Conservation (phyloP, 2,888 invertebrate species). For the Gari tellinella region DNA sequence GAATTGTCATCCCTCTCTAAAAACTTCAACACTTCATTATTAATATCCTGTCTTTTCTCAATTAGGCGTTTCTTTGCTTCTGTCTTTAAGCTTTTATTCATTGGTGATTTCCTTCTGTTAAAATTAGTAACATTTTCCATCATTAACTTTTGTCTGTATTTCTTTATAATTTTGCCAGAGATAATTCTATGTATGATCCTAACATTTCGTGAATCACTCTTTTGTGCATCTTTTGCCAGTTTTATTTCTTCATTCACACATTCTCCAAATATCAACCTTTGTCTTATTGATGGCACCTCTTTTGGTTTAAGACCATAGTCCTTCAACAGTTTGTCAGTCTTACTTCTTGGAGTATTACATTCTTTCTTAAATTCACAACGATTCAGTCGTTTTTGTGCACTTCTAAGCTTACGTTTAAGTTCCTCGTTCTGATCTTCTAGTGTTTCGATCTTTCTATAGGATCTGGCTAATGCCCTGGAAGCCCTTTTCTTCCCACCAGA, state of each 20-base stretch:
- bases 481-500: constrained; percentile 2
- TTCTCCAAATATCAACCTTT: constrained; percentile 19
- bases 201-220: too few relatives aligned
- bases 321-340: constrained; percentile 17
- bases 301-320: constrained; percentile 20
- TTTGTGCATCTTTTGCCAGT: too few relatives aligned
- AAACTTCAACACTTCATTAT: not conserved
- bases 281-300: constrained; percentile 21
- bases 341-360: constrained; percentile 18
- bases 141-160: constrained; percentile 23
- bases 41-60: too few relatives aligned
- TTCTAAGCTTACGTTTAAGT: constrained; percentile 17
- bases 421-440: constrained; percentile 26
- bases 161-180: too few relatives aligned
- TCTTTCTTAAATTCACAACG: constrained; percentile 5
- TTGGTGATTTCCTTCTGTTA: too few relatives aligned
- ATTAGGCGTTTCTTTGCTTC: too few relatives aligned
- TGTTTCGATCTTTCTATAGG: constrained; percentile 4
- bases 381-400: constrained; percentile 7
- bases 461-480: constrained; percentile 2
- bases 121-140: constrained; percentile 7
- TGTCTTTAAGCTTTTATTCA: too few relatives aligned
- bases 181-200: constrained; percentile 11
- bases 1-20: constrained; percentile 24
- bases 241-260: constrained; percentile 23